A percentile compares a stretch with the other conserved stretches of the same genome.
These are phyloP conservation scores for Marisa cornuarietis DNA, from an alignment of 1,140 invertebrate species.

Conservation along the genomic window DNA sequence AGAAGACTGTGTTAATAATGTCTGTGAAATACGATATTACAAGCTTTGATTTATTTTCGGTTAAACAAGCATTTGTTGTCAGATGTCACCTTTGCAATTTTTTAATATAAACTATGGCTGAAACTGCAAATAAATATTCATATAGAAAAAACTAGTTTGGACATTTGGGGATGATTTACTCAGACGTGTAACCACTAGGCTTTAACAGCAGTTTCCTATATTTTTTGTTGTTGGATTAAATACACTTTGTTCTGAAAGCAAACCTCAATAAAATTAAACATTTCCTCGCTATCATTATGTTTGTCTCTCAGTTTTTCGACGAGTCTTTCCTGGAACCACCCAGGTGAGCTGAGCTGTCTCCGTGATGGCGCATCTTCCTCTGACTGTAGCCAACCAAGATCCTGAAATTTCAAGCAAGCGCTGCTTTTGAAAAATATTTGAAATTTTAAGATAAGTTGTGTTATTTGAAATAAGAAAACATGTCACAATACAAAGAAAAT, in stretches of 20 bases:
- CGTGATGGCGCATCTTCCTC: slow-evolving; percentile 44
- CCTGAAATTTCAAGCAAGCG: slow-evolving; percentile 43
- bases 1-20: not conserved
- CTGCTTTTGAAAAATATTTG: not conserved
- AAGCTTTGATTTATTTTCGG: too few species aligned
- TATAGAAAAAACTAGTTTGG: too few species aligned
- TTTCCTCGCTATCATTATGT: slow-evolving; percentile 48
- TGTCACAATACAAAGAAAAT: not conserved
- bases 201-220: too few species aligned
- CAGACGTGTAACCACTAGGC: too few species aligned
- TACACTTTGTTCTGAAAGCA: slow-evolving; percentile 19
- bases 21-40: too few species aligned
- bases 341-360: slow-evolving; percentile 45
- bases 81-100: too few species aligned
- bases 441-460: not conserved
- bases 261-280: slow-evolving; percentile 65
- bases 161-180: too few species aligned
- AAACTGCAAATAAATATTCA: too few species aligned
- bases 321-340: slow-evolving; percentile 49
- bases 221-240: too few species aligned
- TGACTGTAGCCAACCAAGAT: slow-evolving; percentile 48
- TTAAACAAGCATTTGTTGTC: too few species aligned
- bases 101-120: too few species aligned
- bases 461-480: too few species aligned
- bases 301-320: slow-evolving; percentile 40